phyloP scores from a whole-genome alignment of 2,888 invertebrate species.

The Siphonodentalium dalli region DNA sequence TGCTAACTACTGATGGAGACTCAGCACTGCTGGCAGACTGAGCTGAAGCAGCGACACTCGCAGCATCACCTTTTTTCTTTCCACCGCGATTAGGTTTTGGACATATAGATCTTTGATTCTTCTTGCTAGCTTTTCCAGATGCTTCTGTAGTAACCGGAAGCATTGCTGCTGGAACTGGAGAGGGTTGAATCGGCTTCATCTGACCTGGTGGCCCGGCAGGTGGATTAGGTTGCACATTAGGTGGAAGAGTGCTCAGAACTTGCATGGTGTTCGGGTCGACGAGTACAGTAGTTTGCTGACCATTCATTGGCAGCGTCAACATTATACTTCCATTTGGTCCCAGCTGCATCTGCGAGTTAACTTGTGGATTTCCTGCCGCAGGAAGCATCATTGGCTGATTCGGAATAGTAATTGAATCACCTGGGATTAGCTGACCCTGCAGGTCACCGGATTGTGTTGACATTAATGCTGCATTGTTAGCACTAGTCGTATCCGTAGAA shows the following conservation, averaged over 20 bases:
- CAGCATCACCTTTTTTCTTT: background rate
- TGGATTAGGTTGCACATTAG: conserved; percentile 34
- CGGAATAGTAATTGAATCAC: background rate
- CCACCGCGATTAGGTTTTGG: conserved; percentile 44
- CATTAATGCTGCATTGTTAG: background rate
- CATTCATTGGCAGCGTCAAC: conserved; percentile 48
- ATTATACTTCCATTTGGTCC: conserved; percentile 51
- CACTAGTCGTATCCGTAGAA: too few species aligned
- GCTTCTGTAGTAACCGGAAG: too few species aligned
- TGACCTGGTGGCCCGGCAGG: too few species aligned
- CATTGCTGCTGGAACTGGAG: too few species aligned
- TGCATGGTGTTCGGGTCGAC: conserved; percentile 51
- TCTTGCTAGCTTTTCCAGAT: too few species aligned
- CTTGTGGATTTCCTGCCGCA: background rate
- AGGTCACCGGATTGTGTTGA: background rate
- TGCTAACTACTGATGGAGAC: background rate
- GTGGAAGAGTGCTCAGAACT: conserved; percentile 23
- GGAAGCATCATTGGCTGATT: background rate
- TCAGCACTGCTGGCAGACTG: background rate
- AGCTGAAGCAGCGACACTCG: background rate
- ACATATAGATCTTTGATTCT: conserved; percentile 37
- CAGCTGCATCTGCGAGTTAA: background rate
- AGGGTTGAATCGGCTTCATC: too few species aligned
- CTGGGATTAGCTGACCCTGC: background rate
- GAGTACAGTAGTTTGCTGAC: conserved; percentile 47